Conservation (phyloP, 2,888 invertebrate species). For the Sphinx pinastri region DNA sequence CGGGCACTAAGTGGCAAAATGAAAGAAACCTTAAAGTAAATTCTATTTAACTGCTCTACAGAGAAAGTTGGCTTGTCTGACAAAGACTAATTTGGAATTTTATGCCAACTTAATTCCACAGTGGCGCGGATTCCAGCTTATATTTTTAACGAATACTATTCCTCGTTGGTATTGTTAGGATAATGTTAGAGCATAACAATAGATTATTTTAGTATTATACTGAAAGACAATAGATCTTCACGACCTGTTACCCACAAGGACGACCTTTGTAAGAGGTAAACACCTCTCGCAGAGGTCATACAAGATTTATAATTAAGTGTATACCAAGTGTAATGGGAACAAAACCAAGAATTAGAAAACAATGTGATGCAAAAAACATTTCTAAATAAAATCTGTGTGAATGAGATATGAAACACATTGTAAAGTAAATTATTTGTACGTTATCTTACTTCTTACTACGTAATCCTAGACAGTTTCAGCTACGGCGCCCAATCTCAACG, state of each 20-base stretch:
- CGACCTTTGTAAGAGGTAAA: not conserved
- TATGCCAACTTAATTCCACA: constrained; percentile 16
- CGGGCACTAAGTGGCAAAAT: constrained; percentile 3
- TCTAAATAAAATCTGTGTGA: no score
- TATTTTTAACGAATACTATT: constrained; percentile 15
- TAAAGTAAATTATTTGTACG: no score
- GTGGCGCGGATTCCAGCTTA: constrained; percentile 5
- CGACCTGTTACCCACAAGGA: constrained; percentile 19
- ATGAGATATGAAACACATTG: no score
- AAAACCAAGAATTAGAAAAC: not conserved
- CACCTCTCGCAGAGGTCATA: not conserved
- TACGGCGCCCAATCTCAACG: no score
- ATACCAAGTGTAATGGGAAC: not conserved
- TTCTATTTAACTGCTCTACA: constrained; percentile 14
- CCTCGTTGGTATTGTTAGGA: constrained; percentile 3
- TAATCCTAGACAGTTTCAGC: no score
- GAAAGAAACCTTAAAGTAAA: constrained; percentile 19
- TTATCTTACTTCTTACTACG: no score
- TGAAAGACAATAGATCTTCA: constrained; percentile 18
- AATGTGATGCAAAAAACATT: no score
- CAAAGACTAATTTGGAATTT: constrained; percentile 19
- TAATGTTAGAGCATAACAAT: constrained; percentile 4
- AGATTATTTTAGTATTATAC: not conserved
- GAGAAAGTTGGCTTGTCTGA: constrained; percentile 23
- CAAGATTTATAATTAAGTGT: not conserved